phyloP scores from a whole-genome alignment of 2,113 vertebrate genomes.

The Festucalex cinctus region DNA sequence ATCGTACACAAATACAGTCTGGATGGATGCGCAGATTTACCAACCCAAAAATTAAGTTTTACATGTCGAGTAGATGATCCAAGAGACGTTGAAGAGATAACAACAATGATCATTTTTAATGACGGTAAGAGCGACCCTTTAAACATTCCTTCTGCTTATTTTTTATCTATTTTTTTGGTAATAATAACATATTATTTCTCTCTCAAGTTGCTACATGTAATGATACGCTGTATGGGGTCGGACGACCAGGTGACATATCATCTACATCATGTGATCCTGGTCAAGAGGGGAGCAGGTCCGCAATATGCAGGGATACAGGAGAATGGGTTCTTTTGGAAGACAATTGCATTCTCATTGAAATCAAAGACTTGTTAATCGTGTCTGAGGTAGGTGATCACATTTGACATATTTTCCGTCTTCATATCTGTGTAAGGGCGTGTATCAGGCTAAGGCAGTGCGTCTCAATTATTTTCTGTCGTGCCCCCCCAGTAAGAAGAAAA shows the following conservation, averaged over 20 bases:
- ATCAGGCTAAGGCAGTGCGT: too few species aligned
- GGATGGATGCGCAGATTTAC: background rate
- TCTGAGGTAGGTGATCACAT: conserved; percentile 37
- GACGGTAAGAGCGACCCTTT: conserved; percentile 22
- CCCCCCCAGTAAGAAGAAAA: too few species aligned
- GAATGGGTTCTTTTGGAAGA: conserved; percentile 29
- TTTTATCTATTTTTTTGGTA: background rate
- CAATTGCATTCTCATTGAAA: conserved; percentile 40
- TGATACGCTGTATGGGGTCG: conserved; percentile 4
- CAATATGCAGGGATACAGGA: conserved; percentile 17
- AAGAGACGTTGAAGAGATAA: background rate
- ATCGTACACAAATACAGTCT: rapidly evolving
- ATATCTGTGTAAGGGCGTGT: background rate
- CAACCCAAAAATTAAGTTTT: rapidly evolving
- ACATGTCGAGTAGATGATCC: conserved; percentile 22
- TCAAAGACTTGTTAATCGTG: conserved; percentile 29
- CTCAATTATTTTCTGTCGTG: too few species aligned
- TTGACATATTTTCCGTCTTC: background rate
- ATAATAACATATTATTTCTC: background rate
- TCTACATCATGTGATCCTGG: conserved; percentile 13
- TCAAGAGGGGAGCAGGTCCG: conserved; percentile 28
- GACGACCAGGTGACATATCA: conserved; percentile 6
- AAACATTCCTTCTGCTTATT: background rate
- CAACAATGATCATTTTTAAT: conserved; percentile 12
- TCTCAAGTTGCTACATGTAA: background rate